Evolutionary conservation across 1,140 invertebrate genomes (phyloP), one percentile per base, ranked within the genome.

Genomic region (Cotesia glomerata): DNA sequence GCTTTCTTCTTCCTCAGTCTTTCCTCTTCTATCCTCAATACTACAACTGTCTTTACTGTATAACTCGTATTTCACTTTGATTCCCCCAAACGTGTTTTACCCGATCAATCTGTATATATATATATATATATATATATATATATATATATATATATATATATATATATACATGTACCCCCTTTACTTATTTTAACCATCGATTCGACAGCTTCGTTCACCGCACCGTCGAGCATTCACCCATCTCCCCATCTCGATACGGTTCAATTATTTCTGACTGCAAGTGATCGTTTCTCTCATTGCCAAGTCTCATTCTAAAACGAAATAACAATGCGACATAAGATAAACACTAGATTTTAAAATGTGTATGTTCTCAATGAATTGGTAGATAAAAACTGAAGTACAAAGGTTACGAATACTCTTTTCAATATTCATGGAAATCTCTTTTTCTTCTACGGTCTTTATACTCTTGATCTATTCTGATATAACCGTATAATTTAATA

Each of bases 281-380:
- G 32, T 16, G 35, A 49, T 4, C 77, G 75, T 80, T 82, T 78
- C 79, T 77, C 76, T 68, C 58, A 68, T 45, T 11, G 52, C 65
- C 32, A 64, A 64, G 26, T 72, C 74, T 76, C 7, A 16, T 16
- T 71, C 74, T 59, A 58, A 75, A 75, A 78, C 69, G 76, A 82
- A 82, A 80, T 79, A 83, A 82, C 81, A 83, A 82, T 82, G 79
- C 78, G 66, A 74, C 74, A 75, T 77, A 79, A 82, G 81, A 83
- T 82, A 83, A 83, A 83, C 78, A 80, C 71, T 71, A 74, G 80
- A 79, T 80, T 26, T 26, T 26, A 79, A 82, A 80, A 75, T 76
- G 64, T 77, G 71, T 49, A 71, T 36, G 13, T 49, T 49, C 45
- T 45, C 36, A n/a, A 75, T 78, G 18, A 74, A 74, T 71, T 75